Evolutionary conservation across 2,797 vertebrate genomes (phyloP).

Genomic region (Acanthiza pusilla): DNA sequence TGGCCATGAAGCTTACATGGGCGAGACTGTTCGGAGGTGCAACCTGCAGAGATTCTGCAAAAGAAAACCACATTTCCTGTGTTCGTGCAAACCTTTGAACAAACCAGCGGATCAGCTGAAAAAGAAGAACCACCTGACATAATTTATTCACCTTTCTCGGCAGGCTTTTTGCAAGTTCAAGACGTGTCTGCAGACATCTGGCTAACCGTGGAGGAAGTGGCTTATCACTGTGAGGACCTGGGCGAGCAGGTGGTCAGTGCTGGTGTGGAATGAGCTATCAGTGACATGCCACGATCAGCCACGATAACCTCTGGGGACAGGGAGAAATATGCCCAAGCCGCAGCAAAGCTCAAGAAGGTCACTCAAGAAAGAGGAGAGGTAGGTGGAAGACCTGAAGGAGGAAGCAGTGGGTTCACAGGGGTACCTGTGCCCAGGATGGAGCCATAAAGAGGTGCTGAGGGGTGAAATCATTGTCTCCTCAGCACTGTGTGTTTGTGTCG

Average conservation of each 20-base stretch:
- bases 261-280: not conserved
- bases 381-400: not conserved
- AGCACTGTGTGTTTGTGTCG: not conserved
- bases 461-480: not conserved
- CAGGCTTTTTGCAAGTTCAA: not conserved
- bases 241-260: rapidly evolving
- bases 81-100: not conserved
- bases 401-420: not conserved
- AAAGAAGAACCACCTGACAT: not conserved
- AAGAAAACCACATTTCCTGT: not conserved
- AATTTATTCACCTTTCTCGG: not conserved
- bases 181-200: not conserved
- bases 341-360: not conserved
- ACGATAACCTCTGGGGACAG: not conserved
- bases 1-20: not conserved
- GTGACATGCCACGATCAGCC: not conserved
- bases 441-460: not conserved
- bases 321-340: not conserved
- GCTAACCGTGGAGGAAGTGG: not conserved
- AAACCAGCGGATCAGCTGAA: not conserved
- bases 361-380: not conserved
- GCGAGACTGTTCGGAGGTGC: not conserved
- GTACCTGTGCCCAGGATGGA: not conserved
- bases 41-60: not conserved
- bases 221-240: not conserved